phyloP scores from a whole-genome alignment of 2,888 invertebrate genomes.

The Bellardia bayeri region DNA sequence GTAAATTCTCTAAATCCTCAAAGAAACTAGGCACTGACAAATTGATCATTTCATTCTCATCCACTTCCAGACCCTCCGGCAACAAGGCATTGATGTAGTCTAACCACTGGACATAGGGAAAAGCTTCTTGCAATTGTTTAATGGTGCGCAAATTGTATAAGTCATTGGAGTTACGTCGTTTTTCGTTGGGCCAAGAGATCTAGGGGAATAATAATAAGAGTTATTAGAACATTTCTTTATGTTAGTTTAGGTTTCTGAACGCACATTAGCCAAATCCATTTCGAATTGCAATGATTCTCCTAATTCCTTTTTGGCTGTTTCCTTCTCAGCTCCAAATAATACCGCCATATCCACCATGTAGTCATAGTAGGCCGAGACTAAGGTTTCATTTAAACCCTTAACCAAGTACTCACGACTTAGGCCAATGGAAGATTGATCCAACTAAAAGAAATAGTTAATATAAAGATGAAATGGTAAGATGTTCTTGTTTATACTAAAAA shows the following conservation, averaged over 20 bases:
- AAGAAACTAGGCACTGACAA: slow-evolving; percentile 94
- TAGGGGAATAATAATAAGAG: slow-evolving; percentile 79
- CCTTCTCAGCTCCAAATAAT: slow-evolving; percentile 91
- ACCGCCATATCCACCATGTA: slow-evolving; percentile 95
- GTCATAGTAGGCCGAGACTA: slow-evolving; percentile 93
- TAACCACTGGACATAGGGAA: slow-evolving; percentile 86
- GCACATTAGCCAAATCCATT: slow-evolving; percentile 95
- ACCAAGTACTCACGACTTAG: slow-evolving; percentile 93
- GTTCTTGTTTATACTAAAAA: too few relatives aligned
- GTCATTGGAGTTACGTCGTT: slow-evolving; percentile 94
- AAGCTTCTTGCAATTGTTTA: slow-evolving; percentile 89
- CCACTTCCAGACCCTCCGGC: slow-evolving; percentile 87
- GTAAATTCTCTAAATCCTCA: slow-evolving; percentile 87
- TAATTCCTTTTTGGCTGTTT: slow-evolving; percentile 89
- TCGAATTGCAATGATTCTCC: slow-evolving; percentile 94
- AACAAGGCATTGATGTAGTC: slow-evolving; percentile 93
- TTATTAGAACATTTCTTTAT: too few relatives aligned
- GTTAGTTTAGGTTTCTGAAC: slow-evolving; percentile 78
- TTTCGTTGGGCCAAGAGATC: slow-evolving; percentile 94
- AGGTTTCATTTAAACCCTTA: slow-evolving; percentile 92
- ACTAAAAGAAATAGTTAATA: slow-evolving; percentile 84
- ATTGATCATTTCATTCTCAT: slow-evolving; percentile 90
- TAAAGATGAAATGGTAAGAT: not conserved
- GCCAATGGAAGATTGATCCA: slow-evolving; percentile 94
- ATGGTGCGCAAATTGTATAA: slow-evolving; percentile 97